Percentiles rank a stretch among this genome's conserved stretches.
Conservation (phyloP, 2,888 invertebrate species). For the Apamea anceps region DNA sequence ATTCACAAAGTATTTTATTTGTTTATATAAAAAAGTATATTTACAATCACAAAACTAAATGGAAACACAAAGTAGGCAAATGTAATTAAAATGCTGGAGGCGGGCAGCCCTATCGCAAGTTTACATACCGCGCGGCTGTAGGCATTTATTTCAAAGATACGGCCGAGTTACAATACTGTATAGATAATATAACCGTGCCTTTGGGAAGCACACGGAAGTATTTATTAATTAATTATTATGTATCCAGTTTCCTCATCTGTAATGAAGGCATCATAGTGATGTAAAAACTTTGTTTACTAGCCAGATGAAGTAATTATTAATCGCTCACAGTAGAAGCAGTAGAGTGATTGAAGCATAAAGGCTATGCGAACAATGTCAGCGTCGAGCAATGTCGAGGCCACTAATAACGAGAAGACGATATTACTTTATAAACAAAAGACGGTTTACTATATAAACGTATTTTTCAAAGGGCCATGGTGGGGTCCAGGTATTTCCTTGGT, state of each 20-base stretch:
- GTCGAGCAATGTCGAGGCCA: background rate
- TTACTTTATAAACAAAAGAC: background rate
- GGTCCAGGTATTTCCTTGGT: background rate
- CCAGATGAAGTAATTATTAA: background rate
- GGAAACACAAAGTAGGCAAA: too few species aligned
- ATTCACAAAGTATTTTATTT: too few species aligned
- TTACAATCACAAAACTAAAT: too few species aligned
- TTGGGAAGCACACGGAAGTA: background rate
- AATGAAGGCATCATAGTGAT: background rate
- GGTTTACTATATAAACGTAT: background rate
- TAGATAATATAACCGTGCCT: too few species aligned
- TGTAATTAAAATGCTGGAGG: too few species aligned
- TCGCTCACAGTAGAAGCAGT: background rate
- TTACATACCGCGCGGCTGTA: too few species aligned
- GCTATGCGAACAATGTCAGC: background rate
- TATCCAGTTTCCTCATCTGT: background rate
- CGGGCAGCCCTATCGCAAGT: too few species aligned
- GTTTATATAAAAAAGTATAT: too few species aligned
- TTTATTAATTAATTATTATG: background rate
- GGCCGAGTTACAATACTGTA: too few species aligned
- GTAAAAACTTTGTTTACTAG: background rate
- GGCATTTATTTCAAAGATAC: too few species aligned
- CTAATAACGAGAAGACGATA: background rate
- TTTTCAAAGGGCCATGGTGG: background rate
- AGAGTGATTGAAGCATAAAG: background rate